Evolutionary conservation across 2,797 vertebrate species (phyloP), one percentile per base, ranked within the genome.

Genomic region (Microctenopoma steveboyesi): DNA sequence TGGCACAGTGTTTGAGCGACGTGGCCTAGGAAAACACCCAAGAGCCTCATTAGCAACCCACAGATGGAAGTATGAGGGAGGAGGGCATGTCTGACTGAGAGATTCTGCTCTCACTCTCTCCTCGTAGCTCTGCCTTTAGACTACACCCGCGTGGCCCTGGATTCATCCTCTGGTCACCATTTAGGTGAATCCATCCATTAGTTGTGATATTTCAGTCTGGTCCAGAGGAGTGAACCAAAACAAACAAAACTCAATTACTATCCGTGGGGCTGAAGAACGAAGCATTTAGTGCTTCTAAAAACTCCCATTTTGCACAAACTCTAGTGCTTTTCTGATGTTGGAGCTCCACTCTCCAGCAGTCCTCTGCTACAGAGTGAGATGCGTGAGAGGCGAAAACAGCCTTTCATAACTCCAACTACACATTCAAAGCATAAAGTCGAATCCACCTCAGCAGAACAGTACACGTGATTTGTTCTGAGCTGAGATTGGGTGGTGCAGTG

Each of bases 21-120:
- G 62, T 16, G 46, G 40, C 61, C 48, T 9, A 16, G 28, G 57
- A 75, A 48, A 66, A 46, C 15, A 40, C 28, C 49, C 53, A 7
- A 70, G 81, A 74, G 81, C 18, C 79, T 84, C 74, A 75, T 89
- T 82, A 86, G 68, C 65, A 61, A 74, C 42, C 61, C 76, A 54
- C 88, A 89, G 82, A 89, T 63, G 79, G 83, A 83, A 72, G 52
- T 74, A 63, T 45, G 67, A 69, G 28, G 39, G 60, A 42, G 54
- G 49, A 67, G 45, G 49, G 50, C 14, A 62, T 4, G 33, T 61
- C 50, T 30, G 18, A 40, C 63, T 18, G 63, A 69, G 60, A 65
- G 35, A 4, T 50, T 61, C 59, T 48, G 60, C 49, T 75, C 72
- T 68, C 62, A 18, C 59, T 43, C 40, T 69, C 43, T 48, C 47